Percentiles rank a stretch among this genome's conserved stretches.
phyloP scores from a whole-genome alignment of 2,797 vertebrate genomes.

The Megaceryle alcyon region DNA sequence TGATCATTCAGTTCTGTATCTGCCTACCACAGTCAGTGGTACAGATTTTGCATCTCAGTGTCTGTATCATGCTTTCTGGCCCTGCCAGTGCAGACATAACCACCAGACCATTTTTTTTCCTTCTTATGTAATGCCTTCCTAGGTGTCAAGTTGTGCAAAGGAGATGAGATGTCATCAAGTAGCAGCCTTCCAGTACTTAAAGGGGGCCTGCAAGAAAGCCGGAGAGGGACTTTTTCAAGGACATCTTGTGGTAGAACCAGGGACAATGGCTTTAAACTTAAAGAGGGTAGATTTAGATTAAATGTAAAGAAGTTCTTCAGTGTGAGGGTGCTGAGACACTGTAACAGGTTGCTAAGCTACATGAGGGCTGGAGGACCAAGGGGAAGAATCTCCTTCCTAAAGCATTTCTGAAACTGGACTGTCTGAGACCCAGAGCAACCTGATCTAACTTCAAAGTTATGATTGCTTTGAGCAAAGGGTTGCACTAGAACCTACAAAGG shows the following conservation, averaged over 20 bases:
- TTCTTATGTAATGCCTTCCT: background rate
- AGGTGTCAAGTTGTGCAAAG: background rate
- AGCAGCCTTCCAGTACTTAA: background rate
- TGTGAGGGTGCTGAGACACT: background rate
- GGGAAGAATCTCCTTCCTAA: background rate
- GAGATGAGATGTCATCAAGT: background rate
- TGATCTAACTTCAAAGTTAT: background rate
- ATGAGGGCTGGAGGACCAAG: background rate
- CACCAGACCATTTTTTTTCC: background rate
- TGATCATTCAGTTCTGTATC: rapidly evolving
- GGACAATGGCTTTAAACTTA: background rate
- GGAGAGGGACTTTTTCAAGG: background rate
- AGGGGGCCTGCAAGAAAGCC: background rate
- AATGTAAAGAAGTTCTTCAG: background rate
- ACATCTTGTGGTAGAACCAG: background rate
- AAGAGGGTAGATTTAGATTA: background rate
- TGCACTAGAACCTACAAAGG: background rate
- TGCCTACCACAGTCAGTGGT: background rate
- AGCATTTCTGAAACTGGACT: background rate
- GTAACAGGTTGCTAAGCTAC: background rate
- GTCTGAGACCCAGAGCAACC: background rate
- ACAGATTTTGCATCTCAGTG: background rate
- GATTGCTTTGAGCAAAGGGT: background rate
- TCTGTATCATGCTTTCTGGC: background rate
- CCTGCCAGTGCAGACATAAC: background rate